phyloP scores from a whole-genome alignment of 2,113 vertebrate genomes.

The Bubalus kerabau region DNA sequence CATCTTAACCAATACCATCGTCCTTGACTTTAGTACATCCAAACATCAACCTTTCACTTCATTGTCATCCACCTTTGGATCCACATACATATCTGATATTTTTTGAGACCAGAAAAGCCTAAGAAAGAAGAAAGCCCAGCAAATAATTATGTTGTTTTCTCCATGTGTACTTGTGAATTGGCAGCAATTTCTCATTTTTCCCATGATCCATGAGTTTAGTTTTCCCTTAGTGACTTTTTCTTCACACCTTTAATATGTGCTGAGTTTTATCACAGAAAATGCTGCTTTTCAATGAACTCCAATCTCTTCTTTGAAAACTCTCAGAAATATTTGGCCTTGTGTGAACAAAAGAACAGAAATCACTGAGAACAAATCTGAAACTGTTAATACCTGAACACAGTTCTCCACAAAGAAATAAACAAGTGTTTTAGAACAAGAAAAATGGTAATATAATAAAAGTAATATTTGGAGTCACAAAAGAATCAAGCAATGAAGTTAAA shows the following conservation, averaged over 20 bases:
- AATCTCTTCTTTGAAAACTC: background rate
- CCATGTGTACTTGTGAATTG: background rate
- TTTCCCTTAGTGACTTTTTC: background rate
- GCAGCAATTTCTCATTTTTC: background rate
- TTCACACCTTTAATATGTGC: background rate
- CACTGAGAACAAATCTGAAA: background rate
- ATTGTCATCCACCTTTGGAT: background rate
- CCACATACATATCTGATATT: background rate
- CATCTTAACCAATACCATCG: background rate
- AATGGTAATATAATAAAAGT: background rate
- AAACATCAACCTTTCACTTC: background rate
- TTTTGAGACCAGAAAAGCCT: background rate
- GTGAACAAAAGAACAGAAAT: background rate
- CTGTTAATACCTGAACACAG: background rate
- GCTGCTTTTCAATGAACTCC: background rate
- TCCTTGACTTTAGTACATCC: background rate
- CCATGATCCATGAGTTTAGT: background rate
- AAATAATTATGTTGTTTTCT: background rate
- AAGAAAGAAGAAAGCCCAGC: background rate
- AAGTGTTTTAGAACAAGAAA: background rate
- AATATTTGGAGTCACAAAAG: background rate
- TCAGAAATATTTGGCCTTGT: background rate
- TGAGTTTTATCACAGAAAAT: conserved; percentile 2
- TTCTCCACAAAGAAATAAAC: background rate
- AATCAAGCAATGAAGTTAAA: background rate